Base-by-base conservation (phyloP, 2,797 vertebrate genomes). In the Sylvilagus floridanus region DNA sequence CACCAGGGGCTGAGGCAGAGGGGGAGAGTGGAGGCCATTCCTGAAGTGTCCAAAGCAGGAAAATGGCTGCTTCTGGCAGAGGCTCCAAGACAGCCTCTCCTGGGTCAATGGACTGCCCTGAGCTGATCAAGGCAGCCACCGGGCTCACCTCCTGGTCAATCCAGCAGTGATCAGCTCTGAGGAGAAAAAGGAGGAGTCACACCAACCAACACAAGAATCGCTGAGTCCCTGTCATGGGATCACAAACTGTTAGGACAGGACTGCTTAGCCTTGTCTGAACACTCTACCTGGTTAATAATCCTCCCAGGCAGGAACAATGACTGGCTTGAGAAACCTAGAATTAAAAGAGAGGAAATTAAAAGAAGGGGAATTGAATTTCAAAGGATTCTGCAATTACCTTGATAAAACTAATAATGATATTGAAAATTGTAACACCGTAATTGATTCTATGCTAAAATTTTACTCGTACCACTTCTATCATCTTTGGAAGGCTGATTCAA, bases 1-100 rank as follows among this genome's bases (percentile, higher is more conserved):
- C 10, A 1, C 5, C 7, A 10, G 1, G 4, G 0, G 14, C 24
- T 30, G 47, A 7, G 47, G 7, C 32, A 68, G 26, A 42, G 10
- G 6, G 28, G 1, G 77, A 57, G 28, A 30, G 72, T 13, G 42
- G 22, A 32, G 16, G 42, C 17, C 50, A 30, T 3, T 2, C 21
- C 11, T 3, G 28, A 87, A 22, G 71, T 10, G 22, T 30, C 37
- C 13, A 73, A 57, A 72, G 11, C 42, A 71, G 4, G 16, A 50
- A 30, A 62, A 7, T 12, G 22, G 60, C 37, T 52, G 62, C 7
- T 14, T 79, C 37, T 17, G 62, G 6, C 32, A 71, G 72, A 35
- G 14, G 2, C 26, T 77, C 16, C 11, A 12, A 47, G 17, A 35
- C 42, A 60, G 6, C 10, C 71, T 8, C 2, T 22, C 12, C 7